A percentile compares a stretch with the other conserved stretches of the same genome.
Conservation (phyloP, 2,888 invertebrate species). For the Pseudoips prasinana region DNA sequence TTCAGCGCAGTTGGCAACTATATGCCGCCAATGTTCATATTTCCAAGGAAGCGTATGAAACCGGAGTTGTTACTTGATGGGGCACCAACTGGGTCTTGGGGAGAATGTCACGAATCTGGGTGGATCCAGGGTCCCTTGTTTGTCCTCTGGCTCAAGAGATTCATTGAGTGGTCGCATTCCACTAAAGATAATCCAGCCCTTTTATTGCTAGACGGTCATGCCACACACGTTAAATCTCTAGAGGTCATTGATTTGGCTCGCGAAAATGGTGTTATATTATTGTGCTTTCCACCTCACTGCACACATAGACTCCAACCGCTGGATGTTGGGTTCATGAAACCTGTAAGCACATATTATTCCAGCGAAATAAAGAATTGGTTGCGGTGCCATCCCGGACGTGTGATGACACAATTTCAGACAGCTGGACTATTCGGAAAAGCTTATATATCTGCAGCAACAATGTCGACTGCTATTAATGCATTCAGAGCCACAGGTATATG, state of each 20-base stretch:
- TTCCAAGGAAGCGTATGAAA: constrained; percentile 39
- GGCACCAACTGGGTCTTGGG: neutral
- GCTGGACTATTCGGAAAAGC: constrained; percentile 3
- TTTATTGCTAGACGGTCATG: neutral
- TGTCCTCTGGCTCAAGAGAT: constrained; percentile 13
- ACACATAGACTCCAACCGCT: constrained; percentile 7
- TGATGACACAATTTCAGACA: neutral
- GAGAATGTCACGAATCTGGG: neutral
- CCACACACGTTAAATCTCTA: no score
- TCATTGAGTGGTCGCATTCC: neutral
- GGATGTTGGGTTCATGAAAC: constrained; percentile 10
- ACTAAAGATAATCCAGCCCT: neutral
- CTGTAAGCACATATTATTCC: constrained; percentile 5
- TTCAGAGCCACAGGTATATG: no score
- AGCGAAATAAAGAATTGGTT: constrained; percentile 6
- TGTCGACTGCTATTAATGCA: no score
- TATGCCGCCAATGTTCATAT: constrained; percentile 17
- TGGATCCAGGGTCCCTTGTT: constrained; percentile 16
- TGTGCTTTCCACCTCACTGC: constrained; percentile 8
- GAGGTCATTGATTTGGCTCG: no score
- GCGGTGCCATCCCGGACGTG: neutral
- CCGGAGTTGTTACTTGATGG: constrained; percentile 4
- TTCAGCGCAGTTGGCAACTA: constrained; percentile 10
- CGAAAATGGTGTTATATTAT: constrained; percentile 1
- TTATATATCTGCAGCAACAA: constrained; percentile 1